A percentile compares a stretch with the other conserved stretches of the same genome.
Evolutionary conservation across 2,888 invertebrate species (phyloP).

Genomic region (Copidosoma aretas): DNA sequence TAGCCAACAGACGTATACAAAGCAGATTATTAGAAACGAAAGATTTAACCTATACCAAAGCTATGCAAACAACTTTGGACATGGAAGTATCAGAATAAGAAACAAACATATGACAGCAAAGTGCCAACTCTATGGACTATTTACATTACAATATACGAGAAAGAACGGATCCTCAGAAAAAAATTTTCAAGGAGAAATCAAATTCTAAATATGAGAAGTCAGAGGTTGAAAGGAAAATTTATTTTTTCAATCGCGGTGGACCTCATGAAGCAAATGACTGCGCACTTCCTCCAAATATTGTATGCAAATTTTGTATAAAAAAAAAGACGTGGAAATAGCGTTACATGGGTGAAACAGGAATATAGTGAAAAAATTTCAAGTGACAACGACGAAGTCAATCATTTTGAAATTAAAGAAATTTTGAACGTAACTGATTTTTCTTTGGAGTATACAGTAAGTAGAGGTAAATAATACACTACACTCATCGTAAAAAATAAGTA

Average conservation of each 20-base stretch:
- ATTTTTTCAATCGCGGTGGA: neutral
- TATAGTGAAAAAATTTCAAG: slow-evolving; percentile 24
- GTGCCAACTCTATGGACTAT: neutral
- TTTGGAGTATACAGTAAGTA: no score
- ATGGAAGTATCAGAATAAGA: slow-evolving; percentile 1
- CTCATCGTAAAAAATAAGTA: no score
- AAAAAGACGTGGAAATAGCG: neutral
- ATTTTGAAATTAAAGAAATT: no score
- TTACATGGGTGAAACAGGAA: slow-evolving; percentile 23
- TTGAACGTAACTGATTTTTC: no score
- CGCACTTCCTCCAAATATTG: neutral
- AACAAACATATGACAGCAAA: neutral
- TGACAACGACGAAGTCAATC: no score
- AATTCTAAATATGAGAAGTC: neutral
- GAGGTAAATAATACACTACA: no score
- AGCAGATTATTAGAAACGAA: neutral
- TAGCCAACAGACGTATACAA: neutral
- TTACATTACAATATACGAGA: neutral
- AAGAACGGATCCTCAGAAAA: neutral
- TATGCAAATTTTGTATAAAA: neutral
- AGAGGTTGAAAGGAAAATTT: neutral
- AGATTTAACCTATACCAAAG: neutral
- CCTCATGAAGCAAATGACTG: neutral
- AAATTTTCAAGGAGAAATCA: neutral
- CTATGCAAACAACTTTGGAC: neutral